phyloP scores from a whole-genome alignment of 2,888 invertebrate genomes.

The Ametastegia equiseti region DNA sequence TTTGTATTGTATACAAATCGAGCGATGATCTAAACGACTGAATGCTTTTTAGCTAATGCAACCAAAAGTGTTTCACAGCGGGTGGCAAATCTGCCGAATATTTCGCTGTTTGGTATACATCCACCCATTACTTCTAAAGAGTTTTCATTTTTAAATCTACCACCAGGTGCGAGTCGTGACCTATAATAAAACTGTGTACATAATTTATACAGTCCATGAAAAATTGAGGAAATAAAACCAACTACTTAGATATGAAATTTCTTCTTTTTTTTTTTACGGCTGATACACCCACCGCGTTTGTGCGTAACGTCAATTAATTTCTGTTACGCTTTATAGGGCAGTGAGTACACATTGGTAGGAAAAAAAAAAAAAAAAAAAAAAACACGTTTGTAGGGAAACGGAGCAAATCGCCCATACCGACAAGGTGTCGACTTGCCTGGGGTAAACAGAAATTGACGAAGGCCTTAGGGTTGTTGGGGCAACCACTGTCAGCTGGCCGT shows the following conservation, averaged over 20 bases:
- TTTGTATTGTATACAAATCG: conserved; percentile 59
- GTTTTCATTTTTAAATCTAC: background rate
- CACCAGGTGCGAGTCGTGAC: background rate
- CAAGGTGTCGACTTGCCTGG: conserved; percentile 36
- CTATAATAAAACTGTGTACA: background rate
- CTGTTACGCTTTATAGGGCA: background rate
- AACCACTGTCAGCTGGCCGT: conserved; percentile 27
- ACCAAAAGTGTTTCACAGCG: conserved; percentile 57
- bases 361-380: background rate
- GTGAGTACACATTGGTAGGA: background rate
- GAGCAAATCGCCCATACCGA: background rate
- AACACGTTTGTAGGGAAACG: background rate
- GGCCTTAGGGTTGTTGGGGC: background rate
- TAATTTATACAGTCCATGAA: background rate
- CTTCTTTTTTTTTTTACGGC: background rate
- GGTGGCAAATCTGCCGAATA: conserved; percentile 55
- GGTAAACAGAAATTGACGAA: conserved; percentile 13
- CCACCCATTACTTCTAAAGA: background rate
- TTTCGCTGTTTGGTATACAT: background rate
- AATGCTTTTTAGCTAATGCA: conserved; percentile 60
- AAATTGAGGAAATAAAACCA: too few species aligned
- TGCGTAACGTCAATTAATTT: background rate
- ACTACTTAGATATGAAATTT: too few species aligned
- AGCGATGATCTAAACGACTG: conserved; percentile 57
- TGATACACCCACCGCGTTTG: background rate